These are phyloP conservation scores for Protophormia terraenovae DNA, from an alignment of 2,888 invertebrate genomes.

Conservation along the genomic window DNA sequence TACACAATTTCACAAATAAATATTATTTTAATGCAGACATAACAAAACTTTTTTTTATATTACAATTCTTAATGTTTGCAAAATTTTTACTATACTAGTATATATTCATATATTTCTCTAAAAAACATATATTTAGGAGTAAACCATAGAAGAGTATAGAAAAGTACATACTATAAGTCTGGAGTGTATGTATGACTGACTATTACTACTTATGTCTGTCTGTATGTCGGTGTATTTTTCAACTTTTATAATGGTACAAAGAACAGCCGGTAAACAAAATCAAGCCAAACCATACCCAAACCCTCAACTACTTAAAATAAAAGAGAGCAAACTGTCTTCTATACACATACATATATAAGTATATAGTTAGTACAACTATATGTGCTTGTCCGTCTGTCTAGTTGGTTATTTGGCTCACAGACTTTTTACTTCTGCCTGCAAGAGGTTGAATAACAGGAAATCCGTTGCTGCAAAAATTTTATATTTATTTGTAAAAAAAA, in stretches of 20 bases:
- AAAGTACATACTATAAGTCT: background rate
- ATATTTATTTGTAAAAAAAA: constrained; percentile 13
- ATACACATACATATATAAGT: background rate
- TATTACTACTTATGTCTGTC: background rate
- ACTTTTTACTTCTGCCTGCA: constrained; percentile 22
- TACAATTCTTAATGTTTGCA: background rate
- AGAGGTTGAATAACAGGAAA: constrained; percentile 65
- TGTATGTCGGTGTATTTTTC: background rate
- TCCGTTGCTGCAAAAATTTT: constrained; percentile 52
- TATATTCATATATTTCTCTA: background rate
- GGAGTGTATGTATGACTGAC: background rate
- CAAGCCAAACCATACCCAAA: constrained; percentile 7
- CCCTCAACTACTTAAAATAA: constrained; percentile 15
- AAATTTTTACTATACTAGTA: background rate
- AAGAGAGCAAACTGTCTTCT: constrained; percentile 19
- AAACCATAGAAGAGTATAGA: background rate
- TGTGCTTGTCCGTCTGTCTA: constrained; percentile 1
- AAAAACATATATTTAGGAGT: background rate
- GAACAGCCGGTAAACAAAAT: constrained; percentile 32
- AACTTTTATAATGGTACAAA: constrained; percentile 3
- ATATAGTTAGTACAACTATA: too few relatives aligned
- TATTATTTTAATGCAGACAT: constrained; percentile 49
- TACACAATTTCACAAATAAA: constrained; percentile 24
- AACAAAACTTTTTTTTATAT: constrained; percentile 17
- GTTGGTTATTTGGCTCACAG: constrained; percentile 21